These are phyloP conservation scores for Byasa hedistus DNA, from an alignment of 2,888 invertebrate species.

Conservation along the genomic window DNA sequence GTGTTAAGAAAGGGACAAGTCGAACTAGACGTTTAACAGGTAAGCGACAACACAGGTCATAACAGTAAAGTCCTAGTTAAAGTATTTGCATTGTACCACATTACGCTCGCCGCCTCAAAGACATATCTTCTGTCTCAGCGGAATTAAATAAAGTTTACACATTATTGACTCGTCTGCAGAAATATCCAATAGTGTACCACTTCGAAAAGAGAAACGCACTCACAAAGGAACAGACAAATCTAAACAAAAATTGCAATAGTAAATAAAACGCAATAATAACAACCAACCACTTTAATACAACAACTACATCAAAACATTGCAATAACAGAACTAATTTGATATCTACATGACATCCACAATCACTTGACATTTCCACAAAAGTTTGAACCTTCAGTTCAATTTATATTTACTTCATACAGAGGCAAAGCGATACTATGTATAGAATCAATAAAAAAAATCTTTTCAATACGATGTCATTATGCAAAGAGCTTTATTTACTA, in stretches of 20 bases:
- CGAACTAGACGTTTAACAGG: too few relatives aligned
- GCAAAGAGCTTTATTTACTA: not conserved
- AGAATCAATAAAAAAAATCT: not conserved
- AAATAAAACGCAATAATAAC: conserved; percentile 15
- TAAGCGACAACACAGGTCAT: too few relatives aligned
- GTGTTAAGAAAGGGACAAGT: too few relatives aligned
- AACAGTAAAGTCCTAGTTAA: too few relatives aligned
- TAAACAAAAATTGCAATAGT: not conserved
- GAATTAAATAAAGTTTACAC: too few relatives aligned
- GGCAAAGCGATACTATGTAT: not conserved
- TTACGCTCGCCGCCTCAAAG: too few relatives aligned
- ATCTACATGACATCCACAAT: conserved; percentile 23
- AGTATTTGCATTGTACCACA: too few relatives aligned
- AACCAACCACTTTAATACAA: conserved; percentile 26
- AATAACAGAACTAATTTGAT: conserved; percentile 15
- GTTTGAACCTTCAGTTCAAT: not conserved
- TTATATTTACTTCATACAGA: not conserved
- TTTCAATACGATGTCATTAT: not conserved
- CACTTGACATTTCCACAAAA: conserved; percentile 20
- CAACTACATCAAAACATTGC: conserved; percentile 20
- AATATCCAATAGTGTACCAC: too few relatives aligned
- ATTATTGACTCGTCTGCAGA: too few relatives aligned
- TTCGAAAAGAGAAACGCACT: not conserved
- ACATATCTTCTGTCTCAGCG: too few relatives aligned
- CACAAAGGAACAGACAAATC: not conserved